Conservation (phyloP, 2,113 vertebrate species). For the Lagopus muta region DNA sequence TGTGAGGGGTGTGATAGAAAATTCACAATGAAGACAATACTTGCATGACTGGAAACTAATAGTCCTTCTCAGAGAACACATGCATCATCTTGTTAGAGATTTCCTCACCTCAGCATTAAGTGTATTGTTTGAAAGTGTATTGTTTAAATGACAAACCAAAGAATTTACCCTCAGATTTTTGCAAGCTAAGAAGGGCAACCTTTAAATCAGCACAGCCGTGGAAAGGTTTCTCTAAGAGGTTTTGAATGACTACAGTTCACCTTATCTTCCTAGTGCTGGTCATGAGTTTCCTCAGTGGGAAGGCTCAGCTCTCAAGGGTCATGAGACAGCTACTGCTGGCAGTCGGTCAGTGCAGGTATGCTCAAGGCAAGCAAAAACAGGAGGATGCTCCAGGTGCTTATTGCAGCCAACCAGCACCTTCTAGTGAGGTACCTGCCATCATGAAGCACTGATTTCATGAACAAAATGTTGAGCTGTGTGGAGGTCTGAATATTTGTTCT, state of each 20-base stretch:
- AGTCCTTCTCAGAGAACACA: not conserved
- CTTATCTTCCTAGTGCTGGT: not conserved
- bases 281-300: not conserved
- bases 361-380: not conserved
- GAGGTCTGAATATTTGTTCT: not conserved
- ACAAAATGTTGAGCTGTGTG: not conserved
- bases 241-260: not conserved
- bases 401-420: rapidly evolving
- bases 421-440: not conserved
- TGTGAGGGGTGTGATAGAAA: not conserved
- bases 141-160: not conserved
- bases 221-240: not conserved
- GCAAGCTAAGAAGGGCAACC: not conserved
- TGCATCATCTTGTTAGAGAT: not conserved
- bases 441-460: not conserved
- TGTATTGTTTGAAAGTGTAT: not conserved
- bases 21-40: not conserved
- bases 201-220: not conserved
- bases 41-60: not conserved
- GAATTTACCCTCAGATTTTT: not conserved
- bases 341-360: not conserved
- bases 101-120: not conserved
- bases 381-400: not conserved
- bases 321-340: not conserved
- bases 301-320: not conserved